Conservation (phyloP, 2,113 vertebrate genomes). For the Rhizomys pruinosus region DNA sequence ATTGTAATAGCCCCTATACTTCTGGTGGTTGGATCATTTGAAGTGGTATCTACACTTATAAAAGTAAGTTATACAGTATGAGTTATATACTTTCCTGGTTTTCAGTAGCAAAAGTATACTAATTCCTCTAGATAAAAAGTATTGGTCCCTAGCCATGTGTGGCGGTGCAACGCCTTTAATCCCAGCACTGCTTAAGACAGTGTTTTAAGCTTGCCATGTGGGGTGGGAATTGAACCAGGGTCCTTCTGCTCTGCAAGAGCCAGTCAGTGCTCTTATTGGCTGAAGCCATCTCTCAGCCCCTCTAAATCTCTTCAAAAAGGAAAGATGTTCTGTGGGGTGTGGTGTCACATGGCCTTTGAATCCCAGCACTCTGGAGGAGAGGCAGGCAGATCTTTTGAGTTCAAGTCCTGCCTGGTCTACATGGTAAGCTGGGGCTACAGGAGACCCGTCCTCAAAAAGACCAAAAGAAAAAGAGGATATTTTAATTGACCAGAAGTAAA, state of each 20-base stretch:
- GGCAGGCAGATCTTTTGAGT: neutral
- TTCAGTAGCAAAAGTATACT: neutral
- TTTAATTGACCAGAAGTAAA: too few species aligned
- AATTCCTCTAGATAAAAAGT: slow-evolving; percentile 26
- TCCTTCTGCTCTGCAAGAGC: too few species aligned
- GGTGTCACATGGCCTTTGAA: neutral
- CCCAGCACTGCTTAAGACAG: too few species aligned
- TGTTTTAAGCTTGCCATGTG: too few species aligned
- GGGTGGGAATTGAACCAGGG: too few species aligned
- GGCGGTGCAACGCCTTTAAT: too few species aligned
- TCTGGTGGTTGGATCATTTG: slow-evolving; percentile 94
- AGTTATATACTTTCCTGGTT: slow-evolving; percentile 43
- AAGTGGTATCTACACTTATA: slow-evolving; percentile 94
- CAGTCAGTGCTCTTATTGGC: too few species aligned
- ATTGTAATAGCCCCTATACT: slow-evolving; percentile 97
- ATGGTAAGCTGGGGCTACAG: neutral
- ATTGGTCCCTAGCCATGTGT: neutral
- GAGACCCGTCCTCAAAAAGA: too few species aligned
- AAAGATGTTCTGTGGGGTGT: too few species aligned
- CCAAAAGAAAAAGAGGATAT: too few species aligned
- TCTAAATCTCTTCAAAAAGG: too few species aligned
- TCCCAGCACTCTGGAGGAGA: neutral
- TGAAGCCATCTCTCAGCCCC: too few species aligned
- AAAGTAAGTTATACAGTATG: slow-evolving; percentile 90
- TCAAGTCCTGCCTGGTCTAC: neutral